Evolutionary conservation across 2,797 vertebrate species (phyloP), one percentile per base, ranked within the genome.

Genomic region (Cyprinodon diabolis): DNA sequence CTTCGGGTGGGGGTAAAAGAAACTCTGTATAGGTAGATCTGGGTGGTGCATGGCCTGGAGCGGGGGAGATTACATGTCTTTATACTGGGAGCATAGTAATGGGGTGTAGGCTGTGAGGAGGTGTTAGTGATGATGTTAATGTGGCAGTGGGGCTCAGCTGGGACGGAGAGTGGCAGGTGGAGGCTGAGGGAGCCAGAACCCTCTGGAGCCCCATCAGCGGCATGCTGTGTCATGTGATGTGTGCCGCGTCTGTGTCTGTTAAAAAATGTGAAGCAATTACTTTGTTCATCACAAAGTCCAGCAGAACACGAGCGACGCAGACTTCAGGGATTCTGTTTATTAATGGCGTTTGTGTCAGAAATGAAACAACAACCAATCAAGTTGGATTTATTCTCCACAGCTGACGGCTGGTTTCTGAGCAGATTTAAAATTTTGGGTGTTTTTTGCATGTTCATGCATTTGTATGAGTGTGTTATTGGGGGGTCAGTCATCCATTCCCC

Each of bases 161-260:
- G 88, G 77, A 79, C 47, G 25, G 54, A 69, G 84, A 89, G 90
- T 74, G 91, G 94, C 94, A 95, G 95, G 94, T 95, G 95, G 91
- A 92, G 87, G 81, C 72, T 90, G 87, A 79, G 87, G 84, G 88
- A 86, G 85, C 84, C 15, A 86, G 81, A 89, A 88, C 81, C 86
- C 91, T 88, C 91, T 77, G 76, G 89, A 91, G 93, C 71, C 91
- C 90, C 92, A 94, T 95, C 93, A 93, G 90, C 66, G 82, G 75
- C 90, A 84, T 90, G 90, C 91, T 92, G 89, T 82, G 78, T 80
- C 63, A 75, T 84, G 78, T 81, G 60, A 68, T 69, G 69, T 57
- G 78, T 80, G 65, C 78, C 75, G 66, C 70, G 67, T 74, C 69
- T 75, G 71, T 67, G 72, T 67, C 72, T 76, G 76, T 71, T 86